phyloP scores from a whole-genome alignment of 1,140 invertebrate genomes.

The Thaumetopoea pityocampa region DNA sequence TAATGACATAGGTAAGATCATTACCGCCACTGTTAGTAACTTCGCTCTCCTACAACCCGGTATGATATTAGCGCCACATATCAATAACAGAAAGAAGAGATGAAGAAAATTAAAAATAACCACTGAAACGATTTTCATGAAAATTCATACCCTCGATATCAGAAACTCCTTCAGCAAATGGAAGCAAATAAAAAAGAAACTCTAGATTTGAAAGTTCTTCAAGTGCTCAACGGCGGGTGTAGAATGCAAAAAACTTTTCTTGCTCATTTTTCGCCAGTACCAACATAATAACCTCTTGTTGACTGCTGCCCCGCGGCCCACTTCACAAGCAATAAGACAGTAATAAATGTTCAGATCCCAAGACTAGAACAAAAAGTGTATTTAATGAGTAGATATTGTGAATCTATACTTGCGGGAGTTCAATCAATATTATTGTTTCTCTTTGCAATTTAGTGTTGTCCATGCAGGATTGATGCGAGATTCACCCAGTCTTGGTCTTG shows the following conservation, averaged over 20 bases:
- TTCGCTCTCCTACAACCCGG: too few species aligned
- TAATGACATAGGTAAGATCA: too few species aligned
- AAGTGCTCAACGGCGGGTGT: conserved; percentile 38
- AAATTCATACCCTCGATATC: too few species aligned
- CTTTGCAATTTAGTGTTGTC: too few species aligned
- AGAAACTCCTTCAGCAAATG: not conserved
- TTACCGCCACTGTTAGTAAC: too few species aligned
- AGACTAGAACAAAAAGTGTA: conserved; percentile 65
- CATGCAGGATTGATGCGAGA: too few species aligned
- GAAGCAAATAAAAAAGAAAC: not conserved
- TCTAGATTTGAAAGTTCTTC: conserved; percentile 26
- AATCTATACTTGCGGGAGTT: conserved; percentile 52
- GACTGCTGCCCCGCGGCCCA: conserved; percentile 52
- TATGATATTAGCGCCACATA: too few species aligned
- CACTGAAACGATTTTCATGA: too few species aligned
- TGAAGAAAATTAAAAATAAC: too few species aligned
- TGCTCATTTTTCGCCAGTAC: conserved; percentile 65
- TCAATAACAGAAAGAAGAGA: too few species aligned
- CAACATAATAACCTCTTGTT: conserved; percentile 73
- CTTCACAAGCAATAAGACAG: conserved; percentile 70
- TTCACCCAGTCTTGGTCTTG: too few species aligned
- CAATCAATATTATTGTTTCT: conserved; percentile 56
- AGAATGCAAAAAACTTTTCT: conserved; percentile 48
- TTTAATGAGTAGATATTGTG: conserved; percentile 71
- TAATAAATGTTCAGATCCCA: conserved; percentile 71